Conservation (phyloP, 1,140 invertebrate genomes). For the Saccostrea cuccullata region DNA sequence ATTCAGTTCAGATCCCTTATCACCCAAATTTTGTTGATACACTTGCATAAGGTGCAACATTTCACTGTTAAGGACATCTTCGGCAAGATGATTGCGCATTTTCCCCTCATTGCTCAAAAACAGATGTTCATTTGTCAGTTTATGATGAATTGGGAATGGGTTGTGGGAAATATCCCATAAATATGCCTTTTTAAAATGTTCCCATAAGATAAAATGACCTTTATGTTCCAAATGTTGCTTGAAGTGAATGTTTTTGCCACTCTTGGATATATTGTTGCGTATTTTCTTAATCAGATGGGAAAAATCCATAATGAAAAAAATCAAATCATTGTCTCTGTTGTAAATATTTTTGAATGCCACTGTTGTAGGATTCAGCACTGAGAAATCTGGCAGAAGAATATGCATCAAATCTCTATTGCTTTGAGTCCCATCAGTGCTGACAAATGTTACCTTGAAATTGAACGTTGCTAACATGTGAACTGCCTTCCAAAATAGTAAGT, state of each 20-base stretch:
- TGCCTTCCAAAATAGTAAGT: conserved; percentile 53
- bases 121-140: not conserved
- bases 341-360: conserved; percentile 46
- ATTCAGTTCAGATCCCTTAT: too few species aligned
- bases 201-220: too few species aligned
- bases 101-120: not conserved
- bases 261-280: too few species aligned
- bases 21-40: too few species aligned
- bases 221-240: too few species aligned
- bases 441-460: conserved; percentile 49
- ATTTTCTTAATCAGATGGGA: too few species aligned
- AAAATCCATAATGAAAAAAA: not conserved
- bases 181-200: not conserved
- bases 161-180: conserved; percentile 2
- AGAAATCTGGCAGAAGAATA: conserved; percentile 10
- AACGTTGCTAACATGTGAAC: conserved; percentile 44
- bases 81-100: not conserved
- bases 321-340: not conserved
- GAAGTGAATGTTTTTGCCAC: too few species aligned
- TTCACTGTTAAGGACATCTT: not conserved
- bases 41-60: too few species aligned
- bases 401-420: conserved; percentile 47
- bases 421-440: conserved; percentile 54
- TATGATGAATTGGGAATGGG: not conserved
- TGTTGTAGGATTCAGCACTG: conserved; percentile 8